Conservation (phyloP, 2,113 vertebrate species). For the Cyanoramphus novaezelandiae region DNA sequence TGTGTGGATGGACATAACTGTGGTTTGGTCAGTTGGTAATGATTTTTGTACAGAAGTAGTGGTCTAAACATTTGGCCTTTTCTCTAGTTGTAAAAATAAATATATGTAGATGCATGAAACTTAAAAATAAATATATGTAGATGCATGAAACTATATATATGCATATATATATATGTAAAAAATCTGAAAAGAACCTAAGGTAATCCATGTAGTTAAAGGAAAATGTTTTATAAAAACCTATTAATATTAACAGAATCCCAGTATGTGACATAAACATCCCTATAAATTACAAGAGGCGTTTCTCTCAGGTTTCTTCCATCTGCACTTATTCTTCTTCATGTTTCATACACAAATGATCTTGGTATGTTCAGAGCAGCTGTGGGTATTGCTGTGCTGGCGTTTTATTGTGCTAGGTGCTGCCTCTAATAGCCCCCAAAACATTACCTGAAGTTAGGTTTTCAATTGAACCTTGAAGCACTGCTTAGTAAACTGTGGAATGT, state of each 20-base stretch:
- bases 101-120: background rate
- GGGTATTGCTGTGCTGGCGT: background rate
- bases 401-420: background rate
- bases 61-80: background rate
- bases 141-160: background rate
- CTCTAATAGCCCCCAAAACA: background rate
- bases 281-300: background rate
- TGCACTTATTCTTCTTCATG: background rate
- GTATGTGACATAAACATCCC: background rate
- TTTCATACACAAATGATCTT: background rate
- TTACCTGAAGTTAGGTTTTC: background rate
- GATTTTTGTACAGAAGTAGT: background rate
- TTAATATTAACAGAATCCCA: background rate
- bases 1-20: too few species aligned
- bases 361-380: background rate
- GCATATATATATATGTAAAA: fast-evolving
- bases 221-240: background rate
- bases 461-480: background rate
- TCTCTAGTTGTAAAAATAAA: background rate
- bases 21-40: background rate
- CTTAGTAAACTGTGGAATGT: background rate
- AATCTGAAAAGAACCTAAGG: background rate
- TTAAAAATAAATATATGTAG: background rate
- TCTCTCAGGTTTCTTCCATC: background rate
- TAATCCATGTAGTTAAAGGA: background rate